Evolutionary conservation across 2,797 vertebrate species (phyloP), one percentile per base, ranked within the genome.

Genomic region (Chromis chromis): DNA sequence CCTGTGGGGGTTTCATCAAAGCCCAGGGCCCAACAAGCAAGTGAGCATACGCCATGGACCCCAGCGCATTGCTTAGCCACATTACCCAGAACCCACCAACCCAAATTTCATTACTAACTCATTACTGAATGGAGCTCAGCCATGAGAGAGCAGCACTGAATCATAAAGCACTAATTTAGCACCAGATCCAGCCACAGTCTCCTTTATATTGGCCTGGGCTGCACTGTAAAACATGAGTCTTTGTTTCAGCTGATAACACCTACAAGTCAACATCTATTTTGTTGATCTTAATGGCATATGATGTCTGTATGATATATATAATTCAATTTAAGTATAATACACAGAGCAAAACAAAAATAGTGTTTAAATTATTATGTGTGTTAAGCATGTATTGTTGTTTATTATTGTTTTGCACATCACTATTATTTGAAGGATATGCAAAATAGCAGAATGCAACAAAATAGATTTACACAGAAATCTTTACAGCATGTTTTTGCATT

Each of bases 31-130:
- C 81, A 83, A 88, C 85, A 79, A 90, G 88, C 83, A 93, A 93
- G 89, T 85, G 94, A 95, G 91, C 85, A 89, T 74, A 86, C 42
- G 70, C 85, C 57, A 55, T 14, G 78, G 80, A 86, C 76, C 84
- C 79, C 80, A 86, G 73, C 77, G 92, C 88, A 93, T 94, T 93
- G 91, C 92, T 96, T 92, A 94, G 90, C 90, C 93, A 92, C 94
- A 95, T 96, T 94, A 95, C 82, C 91, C 90, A 90, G 88, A 85
- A 76, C 79, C 80, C 90, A 89, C 92, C 90, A 84, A 89, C 79
- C 93, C 92, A 93, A 95, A 92, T 94, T 86, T 91, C 92, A 95
- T 95, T 96, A 95, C 84, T 89, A 76, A 91, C 94, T 94, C 91
- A 96, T 96, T 95, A 96, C 88, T 89, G 91, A 79, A 81, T 82